Percentiles rank a stretch among this genome's conserved stretches.
phyloP scores from a whole-genome alignment of 2,888 invertebrate species.

The Erebia palarica region DNA sequence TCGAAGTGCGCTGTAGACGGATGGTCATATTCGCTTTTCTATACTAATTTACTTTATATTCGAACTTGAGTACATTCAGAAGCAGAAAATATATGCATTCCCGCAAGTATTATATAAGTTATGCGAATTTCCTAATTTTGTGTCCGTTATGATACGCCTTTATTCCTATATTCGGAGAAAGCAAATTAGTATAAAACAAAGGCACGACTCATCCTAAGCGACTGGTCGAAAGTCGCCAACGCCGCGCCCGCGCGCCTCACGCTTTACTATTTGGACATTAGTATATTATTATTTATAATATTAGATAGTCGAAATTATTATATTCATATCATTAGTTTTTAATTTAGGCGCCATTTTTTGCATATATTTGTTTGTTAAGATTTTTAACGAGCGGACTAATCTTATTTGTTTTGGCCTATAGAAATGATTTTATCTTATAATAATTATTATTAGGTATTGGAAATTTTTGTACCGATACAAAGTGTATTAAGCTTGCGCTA shows the following conservation, averaged over 20 bases:
- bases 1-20: slow-evolving; percentile 33
- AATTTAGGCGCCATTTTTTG: slow-evolving; percentile 74
- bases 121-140: not conserved
- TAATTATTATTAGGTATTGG: slow-evolving; percentile 50
- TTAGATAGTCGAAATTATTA: slow-evolving; percentile 80
- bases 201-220: slow-evolving; percentile 11
- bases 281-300: slow-evolving; percentile 62
- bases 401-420: slow-evolving; percentile 62
- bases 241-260: slow-evolving; percentile 53
- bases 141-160: not conserved
- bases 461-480: slow-evolving; percentile 45
- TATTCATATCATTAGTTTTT: slow-evolving; percentile 82
- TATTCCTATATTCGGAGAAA: not conserved
- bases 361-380: slow-evolving; percentile 60
- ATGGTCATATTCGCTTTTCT: slow-evolving; percentile 50
- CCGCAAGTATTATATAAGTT: slow-evolving; percentile 1
- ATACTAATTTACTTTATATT: slow-evolving; percentile 7
- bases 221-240: slow-evolving; percentile 36
- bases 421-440: slow-evolving; percentile 56
- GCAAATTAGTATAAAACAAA: slow-evolving; percentile 6
- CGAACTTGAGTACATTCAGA: not conserved
- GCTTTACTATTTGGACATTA: slow-evolving; percentile 50
- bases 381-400: slow-evolving; percentile 62
- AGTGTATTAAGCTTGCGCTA: slow-evolving; percentile 43
- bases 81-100: not conserved